Conservation (phyloP, 1,140 invertebrate species). For the Lepidurus couesii region DNA sequence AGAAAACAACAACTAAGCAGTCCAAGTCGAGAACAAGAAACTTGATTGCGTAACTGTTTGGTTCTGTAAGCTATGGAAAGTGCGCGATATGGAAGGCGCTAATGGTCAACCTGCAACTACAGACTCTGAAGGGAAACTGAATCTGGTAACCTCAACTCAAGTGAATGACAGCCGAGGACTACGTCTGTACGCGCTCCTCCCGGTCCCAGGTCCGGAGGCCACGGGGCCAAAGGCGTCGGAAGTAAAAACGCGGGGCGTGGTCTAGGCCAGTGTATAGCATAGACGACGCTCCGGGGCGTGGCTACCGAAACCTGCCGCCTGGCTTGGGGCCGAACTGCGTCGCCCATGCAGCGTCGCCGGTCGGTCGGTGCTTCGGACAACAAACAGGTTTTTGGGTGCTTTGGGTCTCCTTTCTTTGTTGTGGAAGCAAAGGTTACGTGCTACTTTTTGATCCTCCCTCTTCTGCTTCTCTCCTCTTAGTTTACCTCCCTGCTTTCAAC, state of each 20-base stretch:
- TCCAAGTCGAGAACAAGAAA: neutral
- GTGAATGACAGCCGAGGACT: conserved; percentile 11
- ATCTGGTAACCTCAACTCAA: conserved; percentile 11
- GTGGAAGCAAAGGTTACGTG: conserved; percentile 21
- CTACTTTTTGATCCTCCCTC: conserved; percentile 5
- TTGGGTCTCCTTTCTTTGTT: conserved; percentile 1
- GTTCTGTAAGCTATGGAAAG: neutral
- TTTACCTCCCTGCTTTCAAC: neutral
- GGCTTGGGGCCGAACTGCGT: neutral
- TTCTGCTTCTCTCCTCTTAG: neutral
- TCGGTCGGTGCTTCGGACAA: conserved; percentile 13
- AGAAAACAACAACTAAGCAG: too few species aligned
- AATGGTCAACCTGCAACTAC: neutral
- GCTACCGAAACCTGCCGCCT: neutral
- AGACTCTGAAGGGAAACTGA: conserved; percentile 16
- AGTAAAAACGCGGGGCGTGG: neutral
- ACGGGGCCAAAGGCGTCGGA: conserved; percentile 16
- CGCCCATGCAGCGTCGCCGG: conserved; percentile 19
- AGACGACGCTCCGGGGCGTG: conserved; percentile 6
- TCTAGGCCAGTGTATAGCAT: neutral
- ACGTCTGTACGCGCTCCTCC: neutral
- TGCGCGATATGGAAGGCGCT: neutral
- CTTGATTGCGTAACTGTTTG: neutral
- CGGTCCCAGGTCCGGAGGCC: conserved; percentile 5
- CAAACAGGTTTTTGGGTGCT: conserved; percentile 6